Evolutionary conservation across 1,140 invertebrate genomes (phyloP), one percentile per base, ranked within the genome.

Genomic region (Diploscapter pachys): DNA sequence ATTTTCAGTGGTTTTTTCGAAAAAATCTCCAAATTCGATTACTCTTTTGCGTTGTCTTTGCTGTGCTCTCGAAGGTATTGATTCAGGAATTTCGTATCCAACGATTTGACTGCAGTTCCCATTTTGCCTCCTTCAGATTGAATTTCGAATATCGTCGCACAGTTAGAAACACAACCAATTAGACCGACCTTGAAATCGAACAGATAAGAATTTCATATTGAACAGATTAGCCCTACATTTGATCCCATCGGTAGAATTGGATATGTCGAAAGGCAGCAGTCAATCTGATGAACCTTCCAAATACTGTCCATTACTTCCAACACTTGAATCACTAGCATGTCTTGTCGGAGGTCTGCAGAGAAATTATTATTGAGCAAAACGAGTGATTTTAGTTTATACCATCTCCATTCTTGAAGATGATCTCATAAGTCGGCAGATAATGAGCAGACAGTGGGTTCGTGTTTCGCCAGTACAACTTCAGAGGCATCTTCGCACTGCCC

Each of bases 321-420:
- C 89, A 98, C 87, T 88, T 98, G 95, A 63, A 98, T 87, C 0
- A 95, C 97, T 62, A 98, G 89, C 95, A 98, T 98, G 82, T 98
- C 96, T 86, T 98, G 96, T 48, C 96, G 88, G 4, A 98, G 88
- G 88, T 98, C 89, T 83, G 63, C 48, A 48, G 62, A 50, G n/a
- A 61, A 31, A 69, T 53, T 69, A 5, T 31, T 6, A 70, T 49
- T 6, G 52, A 5, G 9, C 31, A 63, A 31, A 69, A 3, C 2
- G 3, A 75, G 2, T 31, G 48, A 48, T 51, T 53, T 83, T 31
- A 31, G 31, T 31, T 31, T 31, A 31, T 83, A 89, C 89, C 95
- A 87, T 99, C 96, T 1, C 96, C 96, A 83, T 95, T 95, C 88
- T 99, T 99, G 82, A 99, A 93, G 78, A 99, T 97, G 6, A 90